Percentiles rank a stretch among this genome's conserved stretches.
phyloP scores from a whole-genome alignment of 1,140 invertebrate species.

The Pteromalus puparum region DNA sequence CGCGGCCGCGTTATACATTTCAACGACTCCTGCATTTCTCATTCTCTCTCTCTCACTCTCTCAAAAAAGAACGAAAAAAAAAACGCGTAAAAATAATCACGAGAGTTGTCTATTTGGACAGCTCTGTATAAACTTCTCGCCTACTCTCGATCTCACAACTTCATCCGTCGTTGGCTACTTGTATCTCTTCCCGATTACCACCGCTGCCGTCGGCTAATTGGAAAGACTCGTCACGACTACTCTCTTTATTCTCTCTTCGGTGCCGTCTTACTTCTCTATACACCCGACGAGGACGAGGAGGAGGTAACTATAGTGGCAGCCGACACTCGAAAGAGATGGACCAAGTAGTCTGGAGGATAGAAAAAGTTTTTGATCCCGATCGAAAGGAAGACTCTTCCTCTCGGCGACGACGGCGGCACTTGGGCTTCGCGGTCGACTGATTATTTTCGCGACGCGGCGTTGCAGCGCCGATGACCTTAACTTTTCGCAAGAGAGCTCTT shows the following conservation, averaged over 20 bases:
- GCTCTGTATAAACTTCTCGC: not conserved
- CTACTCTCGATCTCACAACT: not conserved
- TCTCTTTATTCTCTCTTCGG: not conserved
- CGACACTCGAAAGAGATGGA: not conserved
- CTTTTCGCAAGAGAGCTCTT: conserved; percentile 11
- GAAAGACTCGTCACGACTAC: conserved; percentile 34
- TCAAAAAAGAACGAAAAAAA: not conserved
- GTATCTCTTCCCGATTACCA: conserved; percentile 15
- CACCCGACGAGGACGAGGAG: not conserved
- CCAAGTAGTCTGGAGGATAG: not conserved
- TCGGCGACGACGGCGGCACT: not conserved
- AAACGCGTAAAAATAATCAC: not conserved
- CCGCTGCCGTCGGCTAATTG: conserved; percentile 36
- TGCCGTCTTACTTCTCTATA: conserved; percentile 2
- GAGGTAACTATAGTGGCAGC: not conserved
- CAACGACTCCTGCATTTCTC: too few species aligned
- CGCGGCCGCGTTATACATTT: not conserved
- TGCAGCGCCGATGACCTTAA: not conserved
- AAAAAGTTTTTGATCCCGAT: conserved; percentile 45
- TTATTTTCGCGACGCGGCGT: conserved; percentile 13
- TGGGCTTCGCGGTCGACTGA: conserved; percentile 24
- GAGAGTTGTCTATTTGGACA: not conserved
- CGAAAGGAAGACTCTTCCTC: conserved; percentile 11
- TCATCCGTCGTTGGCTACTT: not conserved
- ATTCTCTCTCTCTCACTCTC: not conserved